phyloP scores from a whole-genome alignment of 2,888 invertebrate genomes.

The Acrobasis suavella region DNA sequence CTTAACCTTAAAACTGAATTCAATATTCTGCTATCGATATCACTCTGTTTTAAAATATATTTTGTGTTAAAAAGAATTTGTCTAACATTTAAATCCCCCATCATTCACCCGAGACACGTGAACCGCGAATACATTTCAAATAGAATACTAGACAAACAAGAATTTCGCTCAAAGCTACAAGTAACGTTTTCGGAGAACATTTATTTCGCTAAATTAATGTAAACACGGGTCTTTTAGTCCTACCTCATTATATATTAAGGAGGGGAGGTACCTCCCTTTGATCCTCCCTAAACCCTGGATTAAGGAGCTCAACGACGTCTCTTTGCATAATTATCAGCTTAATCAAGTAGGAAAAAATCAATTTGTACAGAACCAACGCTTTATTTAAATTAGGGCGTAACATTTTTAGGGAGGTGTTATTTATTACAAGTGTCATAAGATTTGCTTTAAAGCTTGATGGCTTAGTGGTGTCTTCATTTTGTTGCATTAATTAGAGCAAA shows the following conservation, averaged over 20 bases:
- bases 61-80: too few species aligned
- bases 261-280: conserved; percentile 49
- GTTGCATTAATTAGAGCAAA: too few species aligned
- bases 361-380: conserved; percentile 41
- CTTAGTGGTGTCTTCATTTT: too few species aligned
- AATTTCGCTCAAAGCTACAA: conserved; percentile 27
- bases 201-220: conserved; percentile 70
- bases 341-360: conserved; percentile 65
- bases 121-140: conserved; percentile 13
- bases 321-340: conserved; percentile 74
- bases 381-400: conserved; percentile 31
- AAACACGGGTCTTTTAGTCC: conserved; percentile 66
- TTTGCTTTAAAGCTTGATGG: too few species aligned
- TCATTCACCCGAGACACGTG: background rate
- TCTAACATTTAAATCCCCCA: background rate
- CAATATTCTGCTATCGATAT: too few species aligned
- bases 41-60: too few species aligned
- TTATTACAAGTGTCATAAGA: background rate
- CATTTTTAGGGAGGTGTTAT: background rate
- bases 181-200: conserved; percentile 35
- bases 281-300: conserved; percentile 64
- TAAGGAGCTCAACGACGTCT: conserved; percentile 63
- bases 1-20: too few species aligned
- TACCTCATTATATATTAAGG: conserved; percentile 74
- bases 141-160: conserved; percentile 29